A percentile compares a stretch with the other conserved stretches of the same genome.
phyloP scores from a whole-genome alignment of 2,113 vertebrate genomes.

The Epinephelus lanceolatus region DNA sequence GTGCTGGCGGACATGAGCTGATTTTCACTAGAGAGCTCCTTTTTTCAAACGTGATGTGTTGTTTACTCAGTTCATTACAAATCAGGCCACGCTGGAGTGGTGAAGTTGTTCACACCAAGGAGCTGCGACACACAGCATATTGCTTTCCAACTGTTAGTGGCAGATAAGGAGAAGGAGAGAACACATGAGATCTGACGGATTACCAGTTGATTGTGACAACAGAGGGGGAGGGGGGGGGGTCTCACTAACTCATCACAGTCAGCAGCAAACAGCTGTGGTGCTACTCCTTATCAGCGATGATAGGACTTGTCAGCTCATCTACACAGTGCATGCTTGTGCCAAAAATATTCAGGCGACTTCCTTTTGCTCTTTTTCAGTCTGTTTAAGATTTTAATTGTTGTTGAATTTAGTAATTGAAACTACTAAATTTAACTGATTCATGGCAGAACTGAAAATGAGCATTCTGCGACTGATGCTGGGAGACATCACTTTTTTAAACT shows the following conservation, averaged over 20 bases:
- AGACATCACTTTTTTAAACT: not conserved
- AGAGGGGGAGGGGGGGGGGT: constrained; percentile 14
- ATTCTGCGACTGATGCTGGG: not conserved
- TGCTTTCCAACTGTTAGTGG: constrained; percentile 64
- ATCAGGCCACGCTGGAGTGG: constrained; percentile 43
- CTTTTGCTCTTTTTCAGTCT: not conserved
- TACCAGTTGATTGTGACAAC: constrained; percentile 55
- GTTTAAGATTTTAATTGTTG: not conserved
- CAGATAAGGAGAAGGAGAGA: constrained; percentile 71
- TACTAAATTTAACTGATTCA: not conserved
- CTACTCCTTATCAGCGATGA: constrained; percentile 70
- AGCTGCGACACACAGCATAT: constrained; percentile 44
- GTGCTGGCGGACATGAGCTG: constrained; percentile 10
- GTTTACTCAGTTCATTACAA: constrained; percentile 44
- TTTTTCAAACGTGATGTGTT: not conserved
- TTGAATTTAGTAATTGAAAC: not conserved
- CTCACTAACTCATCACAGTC: constrained; percentile 42
- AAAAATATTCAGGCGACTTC: constrained; percentile 38
- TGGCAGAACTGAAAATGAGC: not conserved
- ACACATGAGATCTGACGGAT: constrained; percentile 48
- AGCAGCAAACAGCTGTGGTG: constrained; percentile 45
- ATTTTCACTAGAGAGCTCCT: not conserved
- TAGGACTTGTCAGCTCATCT: constrained; percentile 53
- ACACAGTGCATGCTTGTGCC: constrained; percentile 13
- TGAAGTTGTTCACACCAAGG: constrained; percentile 47